Evolutionary conservation across 2,888 invertebrate species (phyloP), one percentile per base, ranked within the genome.

Genomic region (Netelia virgata): DNA sequence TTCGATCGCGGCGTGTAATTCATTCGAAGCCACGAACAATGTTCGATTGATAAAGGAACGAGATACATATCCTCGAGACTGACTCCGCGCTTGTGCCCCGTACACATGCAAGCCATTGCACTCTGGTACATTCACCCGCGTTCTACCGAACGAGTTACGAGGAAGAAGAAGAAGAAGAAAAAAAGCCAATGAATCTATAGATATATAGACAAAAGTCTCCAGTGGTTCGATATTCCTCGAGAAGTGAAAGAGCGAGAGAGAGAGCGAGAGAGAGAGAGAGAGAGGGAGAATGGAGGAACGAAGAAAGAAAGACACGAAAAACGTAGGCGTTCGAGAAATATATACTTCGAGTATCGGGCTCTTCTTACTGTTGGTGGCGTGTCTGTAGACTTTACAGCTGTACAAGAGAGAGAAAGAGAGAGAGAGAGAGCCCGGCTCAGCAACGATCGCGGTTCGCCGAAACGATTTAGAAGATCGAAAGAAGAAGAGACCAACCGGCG

Each of bases 301-400:
- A 28, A 28, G 28, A 5, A 28, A 47, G 64, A 64, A 47, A 64
- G 28, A 64, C 63, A 47, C 72, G 84, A 74, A 77, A 84, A 84
- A 81, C 81, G 77, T 81, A 77, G 80, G 81, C 84, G 77, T 77
- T 57, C 55, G 74, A 82, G 78, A 78, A 78, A 84, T 82, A 74
- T 47, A 47, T 47, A 47, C 68, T 68, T 77, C 47, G 76, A 43
- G 68, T 57, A 68, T 77, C 55, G 59, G 68, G 59, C 47, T 68
- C 68, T n/a, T 55, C 41, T 28, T 64, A 66, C 59, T 36, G 59
- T 23, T 68, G 61, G 76, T 79, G 53, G 79, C 79, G 79, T 72
- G 70, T 41, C 55, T 55, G 43, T 41, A 68, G 64, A 61, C 66
- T 80, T 77, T 73, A 84, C 84, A 84, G 84, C 81, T 77, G 77